A percentile compares a stretch with the other conserved stretches of the same genome.
Conservation (phyloP, 2,888 invertebrate species). For the Caenorhabditis macrosperma region DNA sequence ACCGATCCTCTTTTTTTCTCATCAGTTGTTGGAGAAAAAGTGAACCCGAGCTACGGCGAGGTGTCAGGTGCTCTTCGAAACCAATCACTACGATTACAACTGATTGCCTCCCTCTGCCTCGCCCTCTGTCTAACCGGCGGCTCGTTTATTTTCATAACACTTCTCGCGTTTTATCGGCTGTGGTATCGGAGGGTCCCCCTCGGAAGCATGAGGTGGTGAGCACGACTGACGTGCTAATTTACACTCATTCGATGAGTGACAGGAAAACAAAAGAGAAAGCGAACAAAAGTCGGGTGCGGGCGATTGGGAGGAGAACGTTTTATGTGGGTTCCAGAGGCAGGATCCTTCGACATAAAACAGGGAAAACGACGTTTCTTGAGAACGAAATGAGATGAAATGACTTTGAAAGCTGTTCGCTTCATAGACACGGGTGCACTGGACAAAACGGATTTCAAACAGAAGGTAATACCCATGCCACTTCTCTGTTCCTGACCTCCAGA, state of each 20-base stretch:
- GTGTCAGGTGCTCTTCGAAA: slow-evolving; percentile 60
- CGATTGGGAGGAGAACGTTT: background rate
- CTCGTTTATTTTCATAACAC: slow-evolving; percentile 63
- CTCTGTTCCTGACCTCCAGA: slow-evolving; percentile 44
- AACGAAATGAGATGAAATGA: background rate
- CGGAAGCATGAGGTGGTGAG: slow-evolving; percentile 10
- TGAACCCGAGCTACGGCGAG: slow-evolving; percentile 24
- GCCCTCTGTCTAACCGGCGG: slow-evolving; percentile 20
- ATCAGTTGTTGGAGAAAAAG: slow-evolving; percentile 29
- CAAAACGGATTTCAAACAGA: slow-evolving; percentile 7
- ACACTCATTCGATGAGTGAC: slow-evolving; percentile 22
- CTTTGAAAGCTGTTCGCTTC: background rate
- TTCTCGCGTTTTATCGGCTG: slow-evolving; percentile 34
- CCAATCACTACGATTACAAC: slow-evolving; percentile 57
- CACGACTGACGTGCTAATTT: slow-evolving; percentile 26
- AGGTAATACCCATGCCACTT: background rate
- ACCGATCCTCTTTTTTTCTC: slow-evolving; percentile 12
- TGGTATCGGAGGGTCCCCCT: slow-evolving; percentile 30
- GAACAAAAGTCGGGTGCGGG: background rate
- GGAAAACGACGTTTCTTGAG: background rate
- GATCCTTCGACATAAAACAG: background rate
- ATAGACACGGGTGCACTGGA: no score
- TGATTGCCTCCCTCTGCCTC: slow-evolving; percentile 39
- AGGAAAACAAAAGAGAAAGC: background rate
- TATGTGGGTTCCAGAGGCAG: background rate